Conservation (phyloP, 2,797 vertebrate genomes). For the Chromobotia macracanthus region DNA sequence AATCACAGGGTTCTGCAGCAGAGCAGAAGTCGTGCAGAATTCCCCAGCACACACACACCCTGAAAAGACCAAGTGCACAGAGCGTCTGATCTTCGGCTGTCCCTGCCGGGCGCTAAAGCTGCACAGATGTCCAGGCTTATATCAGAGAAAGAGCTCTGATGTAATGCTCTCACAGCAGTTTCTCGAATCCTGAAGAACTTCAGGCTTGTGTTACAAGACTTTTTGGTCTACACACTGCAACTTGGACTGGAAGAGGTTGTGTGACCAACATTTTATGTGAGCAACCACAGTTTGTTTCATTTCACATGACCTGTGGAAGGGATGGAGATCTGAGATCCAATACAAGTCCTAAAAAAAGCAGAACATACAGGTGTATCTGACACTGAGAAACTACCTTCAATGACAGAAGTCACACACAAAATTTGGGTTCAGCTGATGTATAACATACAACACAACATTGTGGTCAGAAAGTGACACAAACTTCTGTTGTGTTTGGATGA, state of each 20-base stretch:
- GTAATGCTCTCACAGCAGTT: slow-evolving; percentile 4
- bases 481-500: too few species aligned
- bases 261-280: background rate
- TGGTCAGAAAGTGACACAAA: too few species aligned
- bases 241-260: background rate
- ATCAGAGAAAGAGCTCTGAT: slow-evolving; percentile 12
- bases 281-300: too few species aligned
- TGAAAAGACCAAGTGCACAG: background rate
- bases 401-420: too few species aligned
- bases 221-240: background rate
- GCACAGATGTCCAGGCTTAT: slow-evolving; percentile 8
- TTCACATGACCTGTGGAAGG: too few species aligned
- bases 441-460: too few species aligned
- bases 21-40: background rate
- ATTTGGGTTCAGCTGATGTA: too few species aligned
- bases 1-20: background rate
- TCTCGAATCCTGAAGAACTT: slow-evolving; percentile 4
- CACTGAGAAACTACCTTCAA: too few species aligned
- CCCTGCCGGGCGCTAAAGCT: background rate
- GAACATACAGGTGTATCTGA: too few species aligned
- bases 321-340: too few species aligned
- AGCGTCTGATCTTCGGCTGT: slow-evolving; percentile 3
- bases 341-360: too few species aligned
- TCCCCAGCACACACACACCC: background rate
- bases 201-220: background rate